A percentile compares a stretch with the other conserved stretches of the same genome.
Evolutionary conservation across 2,113 vertebrate genomes (phyloP).

Genomic region (Murina feae): DNA sequence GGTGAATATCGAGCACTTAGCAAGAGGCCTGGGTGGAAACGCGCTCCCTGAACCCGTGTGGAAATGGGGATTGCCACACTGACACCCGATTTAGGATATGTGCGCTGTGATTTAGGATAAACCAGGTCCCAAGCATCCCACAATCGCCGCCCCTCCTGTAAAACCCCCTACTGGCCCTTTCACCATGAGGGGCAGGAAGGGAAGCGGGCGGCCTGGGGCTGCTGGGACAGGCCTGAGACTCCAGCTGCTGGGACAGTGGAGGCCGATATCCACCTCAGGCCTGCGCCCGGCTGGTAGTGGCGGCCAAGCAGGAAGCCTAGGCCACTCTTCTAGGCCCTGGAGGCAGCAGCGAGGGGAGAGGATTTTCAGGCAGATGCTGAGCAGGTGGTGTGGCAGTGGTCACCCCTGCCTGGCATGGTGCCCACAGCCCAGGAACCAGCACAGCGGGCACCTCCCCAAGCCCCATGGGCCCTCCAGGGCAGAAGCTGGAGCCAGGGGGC

Average conservation of each 20-base stretch:
- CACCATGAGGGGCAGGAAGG: rapidly evolving
- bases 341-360: rapidly evolving
- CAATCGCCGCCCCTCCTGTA: not conserved
- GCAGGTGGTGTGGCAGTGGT: not conserved
- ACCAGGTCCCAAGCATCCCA: not conserved
- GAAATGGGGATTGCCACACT: not conserved
- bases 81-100: too few species aligned
- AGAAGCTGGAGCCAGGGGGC: not conserved
- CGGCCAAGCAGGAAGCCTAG: not conserved
- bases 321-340: not conserved
- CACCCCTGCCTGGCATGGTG: not conserved
- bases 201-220: rapidly evolving
- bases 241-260: rapidly evolving
- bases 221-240: not conserved
- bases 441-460: not conserved
- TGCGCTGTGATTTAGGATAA: not conserved
- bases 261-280: not conserved
- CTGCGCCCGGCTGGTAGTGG: not conserved
- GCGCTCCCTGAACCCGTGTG: not conserved
- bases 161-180: not conserved
- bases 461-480: not conserved
- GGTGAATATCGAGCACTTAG: slow-evolving; percentile 7
- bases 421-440: slow-evolving; percentile 60
- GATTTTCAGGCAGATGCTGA: slow-evolving; percentile 57
- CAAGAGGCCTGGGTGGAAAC: not conserved